Percentiles rank a stretch among this genome's conserved stretches.
phyloP scores from a whole-genome alignment of 2,113 vertebrate genomes.

The Excalfactoria chinensis region DNA sequence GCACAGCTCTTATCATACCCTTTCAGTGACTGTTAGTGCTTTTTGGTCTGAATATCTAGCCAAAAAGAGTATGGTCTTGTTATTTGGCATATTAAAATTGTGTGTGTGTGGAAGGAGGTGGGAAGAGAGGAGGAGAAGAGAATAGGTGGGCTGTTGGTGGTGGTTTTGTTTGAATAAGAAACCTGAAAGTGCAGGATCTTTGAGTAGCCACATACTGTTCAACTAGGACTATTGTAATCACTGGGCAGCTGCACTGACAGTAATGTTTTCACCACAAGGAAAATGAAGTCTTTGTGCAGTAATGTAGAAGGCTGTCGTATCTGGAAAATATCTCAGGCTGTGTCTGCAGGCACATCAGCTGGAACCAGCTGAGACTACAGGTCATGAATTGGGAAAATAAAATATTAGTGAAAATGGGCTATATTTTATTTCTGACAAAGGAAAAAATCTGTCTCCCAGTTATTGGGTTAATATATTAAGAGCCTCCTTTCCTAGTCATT shows the following conservation, averaged over 20 bases:
- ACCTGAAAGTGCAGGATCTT: background rate
- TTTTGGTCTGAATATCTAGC: background rate
- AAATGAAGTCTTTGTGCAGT: slow-evolving; percentile 68
- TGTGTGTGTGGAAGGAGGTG: background rate
- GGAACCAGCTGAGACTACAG: slow-evolving; percentile 34
- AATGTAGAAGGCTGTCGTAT: slow-evolving; percentile 43
- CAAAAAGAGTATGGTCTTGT: background rate
- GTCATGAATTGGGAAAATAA: background rate
- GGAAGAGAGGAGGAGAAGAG: too few species aligned
- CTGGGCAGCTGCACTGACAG: slow-evolving; percentile 55
- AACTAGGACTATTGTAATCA: slow-evolving; percentile 44
- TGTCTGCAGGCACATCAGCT: slow-evolving; percentile 35
- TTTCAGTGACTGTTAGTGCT: background rate
- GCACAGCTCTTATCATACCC: background rate
- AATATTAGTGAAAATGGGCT: background rate
- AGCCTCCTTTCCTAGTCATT: background rate
- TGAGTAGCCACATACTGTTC: slow-evolving; percentile 13
- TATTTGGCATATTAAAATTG: background rate
- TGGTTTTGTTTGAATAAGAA: background rate
- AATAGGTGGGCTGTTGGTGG: background rate
- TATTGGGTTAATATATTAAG: background rate
- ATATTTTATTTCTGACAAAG: background rate
- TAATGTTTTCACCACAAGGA: slow-evolving; percentile 51
- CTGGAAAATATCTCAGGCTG: slow-evolving; percentile 25
- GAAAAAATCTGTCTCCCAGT: background rate